Conservation (phyloP, 2,797 vertebrate species). For the Telmatherina bonti region DNA sequence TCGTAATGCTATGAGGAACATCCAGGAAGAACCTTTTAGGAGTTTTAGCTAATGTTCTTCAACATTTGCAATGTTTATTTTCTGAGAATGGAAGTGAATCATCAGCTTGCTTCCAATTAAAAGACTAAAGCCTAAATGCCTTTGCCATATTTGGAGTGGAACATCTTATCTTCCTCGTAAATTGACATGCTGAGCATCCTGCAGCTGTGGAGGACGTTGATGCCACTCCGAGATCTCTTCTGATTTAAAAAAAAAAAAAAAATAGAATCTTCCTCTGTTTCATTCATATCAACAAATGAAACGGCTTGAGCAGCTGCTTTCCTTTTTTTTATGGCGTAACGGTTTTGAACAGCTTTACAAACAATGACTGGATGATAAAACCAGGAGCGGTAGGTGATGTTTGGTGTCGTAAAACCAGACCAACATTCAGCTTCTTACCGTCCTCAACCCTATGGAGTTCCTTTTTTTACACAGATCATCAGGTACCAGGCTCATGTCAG, state of each 20-base stretch:
- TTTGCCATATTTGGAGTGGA: conserved; percentile 82
- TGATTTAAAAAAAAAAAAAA: background rate
- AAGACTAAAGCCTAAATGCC: conserved; percentile 55
- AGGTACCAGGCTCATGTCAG: conserved; percentile 32
- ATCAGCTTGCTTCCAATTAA: conserved; percentile 44
- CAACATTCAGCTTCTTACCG: conserved; percentile 24
- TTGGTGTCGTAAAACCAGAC: conserved; percentile 20
- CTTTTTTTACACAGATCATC: conserved; percentile 55
- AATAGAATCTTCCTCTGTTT: conserved; percentile 23
- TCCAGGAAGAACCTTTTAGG: conserved; percentile 45
- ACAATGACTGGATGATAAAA: conserved; percentile 38
- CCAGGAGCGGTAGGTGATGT: background rate
- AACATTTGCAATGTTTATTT: conserved; percentile 54
- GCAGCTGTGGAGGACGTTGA: conserved; percentile 32
- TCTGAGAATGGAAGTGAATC: conserved; percentile 23
- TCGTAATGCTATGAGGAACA: conserved; percentile 40
- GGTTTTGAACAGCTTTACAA: conserved; percentile 50
- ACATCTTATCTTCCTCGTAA: conserved; percentile 67
- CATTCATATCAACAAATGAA: conserved; percentile 19
- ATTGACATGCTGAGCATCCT: conserved; percentile 63
- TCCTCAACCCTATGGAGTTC: conserved; percentile 32
- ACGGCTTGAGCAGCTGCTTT: conserved; percentile 3
- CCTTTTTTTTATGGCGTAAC: conserved; percentile 1
- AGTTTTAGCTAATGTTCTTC: conserved; percentile 38
- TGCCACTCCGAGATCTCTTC: conserved; percentile 33